Evolutionary conservation across 2,113 vertebrate genomes (phyloP).

Genomic region (Plestiodon gilberti): DNA sequence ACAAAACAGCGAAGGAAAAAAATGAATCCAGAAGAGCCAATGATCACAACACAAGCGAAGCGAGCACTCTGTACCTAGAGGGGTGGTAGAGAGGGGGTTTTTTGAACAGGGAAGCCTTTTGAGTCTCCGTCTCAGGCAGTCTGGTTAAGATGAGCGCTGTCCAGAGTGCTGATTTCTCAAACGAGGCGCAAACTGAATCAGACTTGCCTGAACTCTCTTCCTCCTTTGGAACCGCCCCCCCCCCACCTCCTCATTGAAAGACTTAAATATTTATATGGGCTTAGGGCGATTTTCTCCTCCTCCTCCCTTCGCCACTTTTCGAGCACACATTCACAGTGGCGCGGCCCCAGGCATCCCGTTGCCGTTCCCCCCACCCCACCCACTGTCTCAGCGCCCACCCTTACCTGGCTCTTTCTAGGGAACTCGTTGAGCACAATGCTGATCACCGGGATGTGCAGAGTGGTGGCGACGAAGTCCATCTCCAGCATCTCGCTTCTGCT

Average conservation of each 20-base stretch:
- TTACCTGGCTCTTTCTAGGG: slow-evolving; percentile 89
- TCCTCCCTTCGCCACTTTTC: background rate
- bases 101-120: background rate
- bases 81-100: background rate
- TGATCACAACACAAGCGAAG: background rate
- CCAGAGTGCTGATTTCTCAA: slow-evolving; percentile 6
- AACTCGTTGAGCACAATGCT: slow-evolving; percentile 90
- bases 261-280: background rate
- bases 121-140: background rate
- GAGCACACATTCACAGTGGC: background rate
- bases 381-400: slow-evolving; percentile 1
- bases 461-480: slow-evolving; percentile 90
- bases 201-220: background rate
- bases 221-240: background rate
- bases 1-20: background rate
- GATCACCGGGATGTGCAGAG: slow-evolving; percentile 89
- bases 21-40: background rate
- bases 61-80: background rate
- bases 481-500: slow-evolving; percentile 90
- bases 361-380: rapidly evolving
- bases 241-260: background rate
- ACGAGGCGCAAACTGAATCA: background rate
- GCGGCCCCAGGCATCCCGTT: no score
- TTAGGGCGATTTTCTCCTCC: background rate
- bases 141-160: background rate